Evolutionary conservation across 2,888 invertebrate species (phyloP).

Genomic region (Xiphydria camelus): DNA sequence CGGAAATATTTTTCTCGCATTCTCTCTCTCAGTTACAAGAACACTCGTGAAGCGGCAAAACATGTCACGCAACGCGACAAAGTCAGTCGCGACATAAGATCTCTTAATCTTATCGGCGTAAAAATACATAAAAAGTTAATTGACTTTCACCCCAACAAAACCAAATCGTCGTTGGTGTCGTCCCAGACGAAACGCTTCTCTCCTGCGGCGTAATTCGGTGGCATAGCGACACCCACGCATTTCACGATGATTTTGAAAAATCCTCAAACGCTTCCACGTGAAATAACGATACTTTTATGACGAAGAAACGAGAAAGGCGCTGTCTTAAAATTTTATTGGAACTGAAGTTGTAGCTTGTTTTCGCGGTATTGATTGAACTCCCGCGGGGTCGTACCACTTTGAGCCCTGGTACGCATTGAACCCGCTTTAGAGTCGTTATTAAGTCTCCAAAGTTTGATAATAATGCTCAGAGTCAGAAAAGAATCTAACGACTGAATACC

Average conservation of each 20-base stretch:
- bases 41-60: not conserved
- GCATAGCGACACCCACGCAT: slow-evolving; percentile 27
- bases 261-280: slow-evolving; percentile 5
- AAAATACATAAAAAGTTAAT: not conserved
- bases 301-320: not conserved
- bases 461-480: too few species aligned
- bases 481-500: too few species aligned
- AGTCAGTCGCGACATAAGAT: too few species aligned
- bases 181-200: slow-evolving; percentile 44
- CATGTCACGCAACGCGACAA: too few species aligned
- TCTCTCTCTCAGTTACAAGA: too few species aligned
- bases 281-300: not conserved
- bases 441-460: too few species aligned
- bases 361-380: slow-evolving; percentile 33
- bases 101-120: too few species aligned
- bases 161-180: slow-evolving; percentile 33
- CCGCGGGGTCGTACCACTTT: slow-evolving; percentile 23
- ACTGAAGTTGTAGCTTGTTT: slow-evolving; percentile 34
- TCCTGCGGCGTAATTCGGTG: slow-evolving; percentile 6
- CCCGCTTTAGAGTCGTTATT: too few species aligned
- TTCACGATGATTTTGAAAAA: slow-evolving; percentile 3
- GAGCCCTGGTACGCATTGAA: slow-evolving; percentile 9
- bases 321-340: not conserved
- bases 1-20: too few species aligned
- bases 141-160: slow-evolving; percentile 33